A percentile compares a stretch with the other conserved stretches of the same genome.
phyloP scores from a whole-genome alignment of 2,797 vertebrate species.

The Propithecus deckenii region DNA sequence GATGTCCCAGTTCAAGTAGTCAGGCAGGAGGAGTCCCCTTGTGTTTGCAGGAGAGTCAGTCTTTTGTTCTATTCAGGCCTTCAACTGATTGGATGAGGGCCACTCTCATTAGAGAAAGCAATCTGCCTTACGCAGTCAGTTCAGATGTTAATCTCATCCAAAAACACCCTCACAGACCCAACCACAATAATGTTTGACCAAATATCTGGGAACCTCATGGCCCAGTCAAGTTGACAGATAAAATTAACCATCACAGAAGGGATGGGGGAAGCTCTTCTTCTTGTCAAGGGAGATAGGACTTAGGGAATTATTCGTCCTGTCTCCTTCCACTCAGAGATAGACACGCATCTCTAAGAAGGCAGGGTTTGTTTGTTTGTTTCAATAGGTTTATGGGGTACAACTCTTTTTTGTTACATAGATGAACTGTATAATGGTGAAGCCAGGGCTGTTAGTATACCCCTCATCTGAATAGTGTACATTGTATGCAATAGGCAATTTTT shows the following conservation, averaged over 20 bases:
- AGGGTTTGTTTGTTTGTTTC: not conserved
- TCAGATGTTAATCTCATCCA: not conserved
- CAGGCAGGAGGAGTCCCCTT: not conserved
- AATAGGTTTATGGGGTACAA: not conserved
- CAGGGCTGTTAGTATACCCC: not conserved
- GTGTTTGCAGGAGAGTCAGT: not conserved
- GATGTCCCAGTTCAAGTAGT: not conserved
- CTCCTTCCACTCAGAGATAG: not conserved
- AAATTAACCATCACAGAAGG: not conserved
- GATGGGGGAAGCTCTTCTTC: not conserved
- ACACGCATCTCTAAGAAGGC: not conserved
- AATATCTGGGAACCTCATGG: not conserved
- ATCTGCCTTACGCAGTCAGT: not conserved
- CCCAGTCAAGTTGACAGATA: conserved; percentile 10
- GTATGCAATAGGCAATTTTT: not conserved
- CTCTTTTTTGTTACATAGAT: not conserved
- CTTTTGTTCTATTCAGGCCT: not conserved
- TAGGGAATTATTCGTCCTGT: not conserved
- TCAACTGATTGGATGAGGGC: not conserved
- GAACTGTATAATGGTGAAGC: not conserved
- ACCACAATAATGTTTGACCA: conserved; percentile 6
- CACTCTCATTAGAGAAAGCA: not conserved
- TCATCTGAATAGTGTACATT: not conserved
- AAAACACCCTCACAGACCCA: not conserved
- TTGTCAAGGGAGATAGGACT: not conserved